A percentile compares a stretch with the other conserved stretches of the same genome.
Evolutionary conservation across 2,797 vertebrate species (phyloP).

Genomic region (Staurois parvus): DNA sequence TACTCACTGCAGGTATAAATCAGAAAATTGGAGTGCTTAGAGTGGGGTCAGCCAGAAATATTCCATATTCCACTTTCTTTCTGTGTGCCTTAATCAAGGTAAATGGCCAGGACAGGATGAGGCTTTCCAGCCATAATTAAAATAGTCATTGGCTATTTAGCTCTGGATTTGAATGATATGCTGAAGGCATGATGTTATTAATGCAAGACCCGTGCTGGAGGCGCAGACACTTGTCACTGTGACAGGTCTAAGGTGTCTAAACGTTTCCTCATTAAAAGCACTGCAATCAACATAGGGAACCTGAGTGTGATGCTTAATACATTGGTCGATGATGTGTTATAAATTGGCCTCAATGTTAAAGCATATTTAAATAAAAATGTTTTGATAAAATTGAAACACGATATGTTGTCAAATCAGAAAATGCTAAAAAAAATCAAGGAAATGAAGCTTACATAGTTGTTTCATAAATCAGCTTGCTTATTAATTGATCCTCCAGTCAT

Average conservation of each 20-base stretch:
- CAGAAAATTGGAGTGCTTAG: no score
- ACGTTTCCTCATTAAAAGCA: conserved; percentile 1
- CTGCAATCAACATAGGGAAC: neutral
- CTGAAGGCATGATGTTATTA: neutral
- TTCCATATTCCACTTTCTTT: no score
- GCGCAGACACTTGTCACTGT: neutral
- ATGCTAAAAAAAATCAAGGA: neutral
- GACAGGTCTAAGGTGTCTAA: conserved; percentile 3
- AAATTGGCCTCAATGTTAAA: neutral
- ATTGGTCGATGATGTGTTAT: neutral
- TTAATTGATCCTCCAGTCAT: neutral
- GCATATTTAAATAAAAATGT: neutral
- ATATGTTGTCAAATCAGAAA: no score
- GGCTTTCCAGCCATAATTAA: no score
- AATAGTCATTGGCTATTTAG: no score
- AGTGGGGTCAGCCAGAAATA: no score
- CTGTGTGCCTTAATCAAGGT: no score
- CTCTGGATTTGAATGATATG: no score
- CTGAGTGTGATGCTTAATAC: neutral
- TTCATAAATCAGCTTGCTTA: neutral
- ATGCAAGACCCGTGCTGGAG: neutral
- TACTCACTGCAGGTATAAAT: no score
- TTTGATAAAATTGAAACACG: no score
- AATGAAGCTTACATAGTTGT: neutral
- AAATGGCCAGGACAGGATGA: no score